Conservation (phyloP, 2,888 invertebrate genomes). For the Agonum fuliginosum region DNA sequence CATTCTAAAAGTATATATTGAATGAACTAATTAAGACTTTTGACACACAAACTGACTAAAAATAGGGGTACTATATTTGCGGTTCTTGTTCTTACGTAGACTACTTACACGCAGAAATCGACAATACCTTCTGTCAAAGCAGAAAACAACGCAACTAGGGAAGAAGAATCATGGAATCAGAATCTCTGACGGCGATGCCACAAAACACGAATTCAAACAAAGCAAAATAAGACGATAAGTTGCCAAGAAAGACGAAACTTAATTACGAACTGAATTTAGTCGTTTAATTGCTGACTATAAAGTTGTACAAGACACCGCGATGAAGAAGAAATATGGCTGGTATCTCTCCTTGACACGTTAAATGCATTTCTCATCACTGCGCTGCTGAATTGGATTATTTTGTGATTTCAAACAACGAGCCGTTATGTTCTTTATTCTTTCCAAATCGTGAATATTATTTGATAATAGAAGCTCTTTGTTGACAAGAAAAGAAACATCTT, state of each 20-base stretch:
- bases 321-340: conserved; percentile 45
- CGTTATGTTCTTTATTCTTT: neutral
- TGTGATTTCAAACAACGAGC: conserved; percentile 1
- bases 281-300: conserved; percentile 58
- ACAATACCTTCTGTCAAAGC: neutral
- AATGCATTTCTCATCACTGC: conserved; percentile 43
- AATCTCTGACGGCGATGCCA: conserved; percentile 21
- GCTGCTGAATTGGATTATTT: neutral
- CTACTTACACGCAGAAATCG: conserved; percentile 17
- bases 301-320: conserved; percentile 53
- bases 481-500: too few relatives aligned
- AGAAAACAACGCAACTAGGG: conserved; percentile 4
- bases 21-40: too few relatives aligned
- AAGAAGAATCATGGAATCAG: neutral
- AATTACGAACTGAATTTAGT: conserved; percentile 59
- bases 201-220: conserved; percentile 58
- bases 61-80: too few relatives aligned
- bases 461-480: too few relatives aligned
- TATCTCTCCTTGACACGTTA: conserved; percentile 51
- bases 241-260: conserved; percentile 55
- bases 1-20: too few relatives aligned
- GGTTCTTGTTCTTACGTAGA: too few relatives aligned
- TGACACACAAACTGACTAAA: too few relatives aligned
- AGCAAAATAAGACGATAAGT: conserved; percentile 58
- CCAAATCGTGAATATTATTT: too few relatives aligned